Conservation (phyloP, 2,888 invertebrate genomes). For the Drosophila histrio region DNA sequence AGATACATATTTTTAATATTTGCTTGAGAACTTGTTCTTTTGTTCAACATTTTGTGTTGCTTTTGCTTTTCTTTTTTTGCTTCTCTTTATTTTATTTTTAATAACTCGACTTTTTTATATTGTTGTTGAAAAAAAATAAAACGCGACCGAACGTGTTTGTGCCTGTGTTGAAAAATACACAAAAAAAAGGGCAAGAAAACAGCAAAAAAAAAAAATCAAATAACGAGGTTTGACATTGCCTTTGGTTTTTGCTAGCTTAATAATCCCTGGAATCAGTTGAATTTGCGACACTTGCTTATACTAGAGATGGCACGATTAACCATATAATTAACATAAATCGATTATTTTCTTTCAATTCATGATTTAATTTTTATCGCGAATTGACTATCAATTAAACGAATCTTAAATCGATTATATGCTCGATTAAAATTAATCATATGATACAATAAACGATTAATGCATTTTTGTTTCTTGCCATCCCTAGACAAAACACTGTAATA, state of each 20-base stretch:
- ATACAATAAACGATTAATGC: too few relatives aligned
- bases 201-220: too few relatives aligned
- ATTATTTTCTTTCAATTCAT: too few relatives aligned
- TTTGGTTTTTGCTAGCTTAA: background rate
- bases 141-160: background rate
- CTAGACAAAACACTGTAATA: too few relatives aligned
- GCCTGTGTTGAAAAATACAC: background rate
- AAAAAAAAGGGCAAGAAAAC: background rate
- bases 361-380: too few relatives aligned
- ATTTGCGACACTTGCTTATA: background rate
- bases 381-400: too few relatives aligned
- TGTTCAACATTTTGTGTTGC: slow-evolving; percentile 44
- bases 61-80: slow-evolving; percentile 16
- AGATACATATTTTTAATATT: slow-evolving; percentile 61
- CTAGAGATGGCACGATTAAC: too few relatives aligned
- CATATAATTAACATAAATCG: too few relatives aligned
- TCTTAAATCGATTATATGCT: too few relatives aligned
- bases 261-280: background rate
- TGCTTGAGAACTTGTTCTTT: slow-evolving; percentile 73
- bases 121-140: slow-evolving; percentile 17
- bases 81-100: slow-evolving; percentile 19
- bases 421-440: too few relatives aligned
- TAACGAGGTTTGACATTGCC: background rate
- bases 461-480: too few relatives aligned
- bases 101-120: slow-evolving; percentile 5